Evolutionary conservation across 2,888 invertebrate genomes (phyloP).

Genomic region (Lasioglossum vierecki): DNA sequence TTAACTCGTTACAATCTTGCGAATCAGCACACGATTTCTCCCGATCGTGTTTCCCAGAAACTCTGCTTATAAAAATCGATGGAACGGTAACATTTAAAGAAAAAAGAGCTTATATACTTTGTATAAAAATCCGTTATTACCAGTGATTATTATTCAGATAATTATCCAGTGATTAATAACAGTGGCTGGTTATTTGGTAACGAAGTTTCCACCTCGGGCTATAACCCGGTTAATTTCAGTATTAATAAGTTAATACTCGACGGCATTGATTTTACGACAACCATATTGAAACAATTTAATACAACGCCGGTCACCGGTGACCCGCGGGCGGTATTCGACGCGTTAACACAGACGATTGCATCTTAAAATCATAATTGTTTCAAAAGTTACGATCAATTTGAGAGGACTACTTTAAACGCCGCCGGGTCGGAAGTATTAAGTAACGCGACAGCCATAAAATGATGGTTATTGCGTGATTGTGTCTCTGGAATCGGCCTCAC

Average conservation of each 20-base stretch:
- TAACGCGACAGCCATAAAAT: neutral
- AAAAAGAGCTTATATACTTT: neutral
- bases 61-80: neutral
- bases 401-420: conserved; percentile 1
- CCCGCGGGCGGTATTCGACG: neutral
- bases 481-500: neutral
- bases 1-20: neutral
- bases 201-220: neutral
- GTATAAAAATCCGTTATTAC: neutral
- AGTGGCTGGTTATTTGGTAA: neutral
- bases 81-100: neutral
- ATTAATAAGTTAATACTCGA: neutral
- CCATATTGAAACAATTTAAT: neutral
- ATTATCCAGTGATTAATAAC: neutral
- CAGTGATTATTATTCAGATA: neutral
- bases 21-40: neutral
- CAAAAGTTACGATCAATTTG: conserved; percentile 3
- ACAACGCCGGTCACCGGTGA: neutral
- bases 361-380: conserved; percentile 3
- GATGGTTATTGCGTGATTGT: neutral
- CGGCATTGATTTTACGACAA: neutral
- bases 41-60: neutral
- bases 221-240: neutral
- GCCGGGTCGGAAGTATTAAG: neutral
- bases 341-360: neutral